Conservation (phyloP, 1,140 invertebrate species). For the Meloidogyne chitwoodi region DNA sequence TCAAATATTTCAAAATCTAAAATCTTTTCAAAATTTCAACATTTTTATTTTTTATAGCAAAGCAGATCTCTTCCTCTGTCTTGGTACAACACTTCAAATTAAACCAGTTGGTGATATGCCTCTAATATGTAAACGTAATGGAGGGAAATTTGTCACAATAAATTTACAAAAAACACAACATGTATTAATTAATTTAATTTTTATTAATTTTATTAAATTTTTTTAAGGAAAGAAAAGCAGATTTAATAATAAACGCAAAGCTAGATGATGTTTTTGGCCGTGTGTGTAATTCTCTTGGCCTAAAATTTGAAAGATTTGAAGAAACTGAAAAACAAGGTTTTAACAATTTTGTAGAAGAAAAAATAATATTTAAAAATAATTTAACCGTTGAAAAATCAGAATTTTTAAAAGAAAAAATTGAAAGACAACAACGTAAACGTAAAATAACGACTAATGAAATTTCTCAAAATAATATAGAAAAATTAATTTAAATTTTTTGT, state of each 20-base stretch:
- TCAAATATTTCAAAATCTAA: background rate
- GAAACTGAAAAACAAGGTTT: background rate
- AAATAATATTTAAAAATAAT: too few relatives aligned
- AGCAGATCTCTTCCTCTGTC: constrained; percentile 83
- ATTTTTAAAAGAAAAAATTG: too few relatives aligned
- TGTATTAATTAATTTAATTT: constrained; percentile 64
- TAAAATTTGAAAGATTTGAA: background rate
- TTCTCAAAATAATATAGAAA: too few relatives aligned
- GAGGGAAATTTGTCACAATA: constrained; percentile 83
- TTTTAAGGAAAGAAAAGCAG: constrained; percentile 55
- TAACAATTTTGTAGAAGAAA: too few relatives aligned
- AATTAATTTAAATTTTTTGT: too few relatives aligned
- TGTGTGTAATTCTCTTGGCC: background rate
- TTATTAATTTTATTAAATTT: constrained; percentile 1
- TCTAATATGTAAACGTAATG: constrained; percentile 78
- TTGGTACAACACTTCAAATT: constrained; percentile 95
- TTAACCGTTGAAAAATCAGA: too few relatives aligned
- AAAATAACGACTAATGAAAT: too few relatives aligned
- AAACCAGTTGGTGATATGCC: constrained; percentile 91
- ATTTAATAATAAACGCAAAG: constrained; percentile 47
- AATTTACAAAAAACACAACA: constrained; percentile 96
- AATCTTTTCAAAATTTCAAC: constrained; percentile 18
- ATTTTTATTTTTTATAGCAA: too few relatives aligned
- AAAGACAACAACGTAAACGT: too few relatives aligned
- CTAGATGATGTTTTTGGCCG: constrained; percentile 35